Base-by-base conservation (phyloP, 1,140 invertebrate species). In the Archivesica marissinica region DNA sequence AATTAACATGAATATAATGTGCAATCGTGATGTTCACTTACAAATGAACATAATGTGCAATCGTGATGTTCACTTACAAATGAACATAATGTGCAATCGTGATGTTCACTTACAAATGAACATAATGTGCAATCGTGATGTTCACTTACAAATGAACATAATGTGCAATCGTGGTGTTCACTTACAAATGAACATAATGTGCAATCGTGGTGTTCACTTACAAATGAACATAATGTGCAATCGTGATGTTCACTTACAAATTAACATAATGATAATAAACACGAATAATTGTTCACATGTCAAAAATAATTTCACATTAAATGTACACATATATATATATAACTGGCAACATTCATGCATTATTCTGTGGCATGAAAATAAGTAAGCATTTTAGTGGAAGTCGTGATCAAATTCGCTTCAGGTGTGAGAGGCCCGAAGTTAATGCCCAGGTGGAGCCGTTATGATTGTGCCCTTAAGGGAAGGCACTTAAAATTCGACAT, bases 241-340 rank as follows among this genome's bases (percentile, higher is more conserved):
- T 35, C 38, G n/a, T 64, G 17, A 35, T 35, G 38, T 35, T 64
- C 33, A 64, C 28, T 11, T 35, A 15, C 15, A 35, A 6, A 64
- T 35, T 11, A 59, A 59, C 15, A 13, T 17, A 15, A 33, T 35
- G n/a, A 64, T 64, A 33, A 64, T 4, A 64, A 3, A 64, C 59
- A 35, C 15, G 20, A 0, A 59, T 30, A 15, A 2, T 7, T 20
- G 25, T 28, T 30, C 33, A 64, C 59, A 64, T 64, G 59, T 64
- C 59, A 64, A 64, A 64, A 64, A 64, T 64, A 64, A 64, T 9
- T 64, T 33, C 20, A 35, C 30, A 33, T 25, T 25, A 64, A 64
- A 64, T 35, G 15, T 64, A 64, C 59, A 64, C 1, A 64, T 20
- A 25, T 17, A 28, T 3, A 35, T 35, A 30, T 64, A 35, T 17